Percentiles rank a stretch among this genome's conserved stretches.
Evolutionary conservation across 2,888 invertebrate species (phyloP).

Genomic region (Synergus umbraculus): DNA sequence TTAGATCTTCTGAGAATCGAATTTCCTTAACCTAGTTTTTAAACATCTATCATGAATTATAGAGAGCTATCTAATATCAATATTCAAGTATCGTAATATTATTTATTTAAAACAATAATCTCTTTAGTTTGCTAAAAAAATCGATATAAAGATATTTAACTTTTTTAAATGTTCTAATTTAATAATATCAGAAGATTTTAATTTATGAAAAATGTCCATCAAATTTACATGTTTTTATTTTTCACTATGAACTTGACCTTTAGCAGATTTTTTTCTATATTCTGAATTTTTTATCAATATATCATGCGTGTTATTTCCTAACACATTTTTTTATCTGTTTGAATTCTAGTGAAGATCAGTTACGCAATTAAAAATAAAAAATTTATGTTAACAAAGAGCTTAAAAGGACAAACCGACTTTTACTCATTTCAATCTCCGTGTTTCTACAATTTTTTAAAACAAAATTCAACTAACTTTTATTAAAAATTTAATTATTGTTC

Average conservation of each 20-base stretch:
- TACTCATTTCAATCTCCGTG: background rate
- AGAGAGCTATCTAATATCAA: background rate
- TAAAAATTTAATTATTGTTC: background rate
- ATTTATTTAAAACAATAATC: background rate
- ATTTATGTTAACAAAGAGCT: background rate
- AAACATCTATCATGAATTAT: background rate
- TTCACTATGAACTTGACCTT: constrained; percentile 4
- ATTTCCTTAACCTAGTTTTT: background rate
- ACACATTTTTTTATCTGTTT: constrained; percentile 7
- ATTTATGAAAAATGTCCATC: background rate
- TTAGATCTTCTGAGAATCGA: background rate
- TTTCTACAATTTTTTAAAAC: background rate
- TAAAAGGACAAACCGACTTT: background rate
- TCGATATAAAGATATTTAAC: background rate
- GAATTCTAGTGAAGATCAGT: background rate
- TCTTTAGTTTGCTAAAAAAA: background rate
- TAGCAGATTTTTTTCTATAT: constrained; percentile 2
- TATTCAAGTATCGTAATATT: background rate
- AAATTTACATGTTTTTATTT: background rate
- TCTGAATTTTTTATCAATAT: constrained; percentile 31
- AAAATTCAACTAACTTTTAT: background rate
- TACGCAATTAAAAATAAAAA: background rate
- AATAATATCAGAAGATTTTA: background rate
- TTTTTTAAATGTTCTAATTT: background rate
- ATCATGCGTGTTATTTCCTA: constrained; percentile 22